Conservation (phyloP, 2,113 vertebrate genomes). For the Mirza zaza region DNA sequence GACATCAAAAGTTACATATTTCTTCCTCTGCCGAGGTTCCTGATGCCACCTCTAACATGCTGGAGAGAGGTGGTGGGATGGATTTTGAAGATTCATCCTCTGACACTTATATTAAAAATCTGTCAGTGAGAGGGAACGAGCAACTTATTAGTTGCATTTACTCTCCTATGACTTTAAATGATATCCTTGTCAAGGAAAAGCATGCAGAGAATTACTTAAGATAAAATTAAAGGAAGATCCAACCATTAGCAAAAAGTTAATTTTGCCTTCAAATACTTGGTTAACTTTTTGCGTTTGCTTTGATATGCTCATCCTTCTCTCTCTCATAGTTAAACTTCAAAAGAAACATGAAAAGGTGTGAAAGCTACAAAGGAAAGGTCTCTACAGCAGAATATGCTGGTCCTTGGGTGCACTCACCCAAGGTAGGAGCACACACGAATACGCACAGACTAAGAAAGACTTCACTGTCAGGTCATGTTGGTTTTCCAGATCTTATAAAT, state of each 20-base stretch:
- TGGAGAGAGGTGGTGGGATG: not conserved
- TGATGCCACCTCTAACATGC: not conserved
- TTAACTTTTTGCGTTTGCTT: not conserved
- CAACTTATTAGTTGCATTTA: constrained; percentile 32
- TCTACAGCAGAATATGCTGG: accelerated
- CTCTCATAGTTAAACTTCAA: not conserved
- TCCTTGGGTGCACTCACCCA: accelerated
- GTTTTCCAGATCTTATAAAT: not conserved
- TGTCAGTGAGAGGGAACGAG: constrained; percentile 6
- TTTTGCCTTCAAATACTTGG: constrained; percentile 57
- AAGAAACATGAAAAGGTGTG: not conserved
- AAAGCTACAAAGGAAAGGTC: not conserved
- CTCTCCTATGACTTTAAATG: constrained; percentile 62
- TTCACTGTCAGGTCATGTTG: not conserved
- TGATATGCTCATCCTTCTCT: not conserved
- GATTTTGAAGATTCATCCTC: constrained; percentile 12
- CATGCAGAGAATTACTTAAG: not conserved
- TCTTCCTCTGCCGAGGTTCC: not conserved
- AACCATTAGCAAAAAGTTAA: constrained; percentile 42
- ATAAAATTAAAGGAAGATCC: constrained; percentile 44
- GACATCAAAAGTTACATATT: not conserved
- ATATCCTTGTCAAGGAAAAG: constrained; percentile 40
- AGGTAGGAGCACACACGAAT: accelerated
- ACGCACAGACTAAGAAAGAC: not conserved
- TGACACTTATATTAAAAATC: constrained; percentile 64